phyloP scores from a whole-genome alignment of 2,888 invertebrate species.

The Rotaria magnacalcarata region DNA sequence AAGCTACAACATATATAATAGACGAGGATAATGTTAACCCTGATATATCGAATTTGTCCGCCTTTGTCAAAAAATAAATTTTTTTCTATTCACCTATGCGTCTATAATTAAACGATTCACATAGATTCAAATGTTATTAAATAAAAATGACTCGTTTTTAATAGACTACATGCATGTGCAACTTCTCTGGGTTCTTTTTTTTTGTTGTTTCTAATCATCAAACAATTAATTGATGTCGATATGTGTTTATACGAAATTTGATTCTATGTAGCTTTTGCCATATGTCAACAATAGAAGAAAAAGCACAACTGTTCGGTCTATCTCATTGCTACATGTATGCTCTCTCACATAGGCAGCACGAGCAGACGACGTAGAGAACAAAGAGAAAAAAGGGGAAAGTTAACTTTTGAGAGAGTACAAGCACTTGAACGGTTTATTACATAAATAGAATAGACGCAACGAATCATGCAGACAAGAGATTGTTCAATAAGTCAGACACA shows the following conservation, averaged over 20 bases:
- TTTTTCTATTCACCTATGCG: background rate
- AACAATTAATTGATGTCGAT: conserved; percentile 9
- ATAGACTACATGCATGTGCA: background rate
- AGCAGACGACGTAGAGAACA: background rate
- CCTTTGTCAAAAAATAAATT: background rate
- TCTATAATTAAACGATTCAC: background rate
- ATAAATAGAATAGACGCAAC: background rate
- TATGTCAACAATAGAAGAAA: conserved; percentile 9
- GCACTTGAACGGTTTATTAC: conserved; percentile 17
- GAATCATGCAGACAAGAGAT: background rate
- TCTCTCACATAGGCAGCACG: background rate
- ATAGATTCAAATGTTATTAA: background rate
- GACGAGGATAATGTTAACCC: background rate
- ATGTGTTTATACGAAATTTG: background rate
- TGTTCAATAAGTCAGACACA: conserved; percentile 15
- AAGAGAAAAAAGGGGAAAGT: background rate
- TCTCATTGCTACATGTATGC: background rate
- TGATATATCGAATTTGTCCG: background rate
- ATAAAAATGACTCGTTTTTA: background rate
- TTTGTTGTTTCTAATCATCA: background rate
- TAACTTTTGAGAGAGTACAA: background rate
- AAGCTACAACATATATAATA: background rate
- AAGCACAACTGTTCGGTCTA: conserved; percentile 20
- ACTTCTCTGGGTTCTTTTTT: background rate
- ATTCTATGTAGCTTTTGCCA: conserved; percentile 21